These are phyloP conservation scores for Varecia variegata DNA, from an alignment of 2,797 vertebrate species.

Conservation along the genomic window DNA sequence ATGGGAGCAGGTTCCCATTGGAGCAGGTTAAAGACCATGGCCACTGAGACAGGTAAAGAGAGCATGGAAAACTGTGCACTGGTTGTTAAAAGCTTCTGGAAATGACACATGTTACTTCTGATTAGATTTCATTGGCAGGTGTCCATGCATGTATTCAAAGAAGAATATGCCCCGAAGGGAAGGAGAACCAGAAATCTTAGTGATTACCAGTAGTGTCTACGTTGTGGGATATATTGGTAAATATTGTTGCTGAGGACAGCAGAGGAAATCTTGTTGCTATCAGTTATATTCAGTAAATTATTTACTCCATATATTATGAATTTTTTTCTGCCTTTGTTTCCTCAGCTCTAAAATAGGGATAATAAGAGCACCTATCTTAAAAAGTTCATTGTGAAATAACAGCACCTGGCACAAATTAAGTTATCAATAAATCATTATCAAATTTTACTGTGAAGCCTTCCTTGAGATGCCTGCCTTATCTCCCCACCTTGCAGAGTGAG, in stretches of 20 bases:
- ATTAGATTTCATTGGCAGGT: not conserved
- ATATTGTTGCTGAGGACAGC: not conserved
- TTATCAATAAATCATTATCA: not conserved
- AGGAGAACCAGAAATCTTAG: not conserved
- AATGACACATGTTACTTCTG: not conserved
- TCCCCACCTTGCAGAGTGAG: not conserved
- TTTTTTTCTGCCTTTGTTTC: not conserved
- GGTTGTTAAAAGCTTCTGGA: not conserved
- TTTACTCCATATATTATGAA: not conserved
- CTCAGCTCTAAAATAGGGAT: not conserved
- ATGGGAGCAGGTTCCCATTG: not conserved
- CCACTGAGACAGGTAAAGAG: not conserved
- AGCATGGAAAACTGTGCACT: not conserved
- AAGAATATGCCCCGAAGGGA: not conserved
- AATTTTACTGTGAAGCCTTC: not conserved
- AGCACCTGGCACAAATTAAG: not conserved
- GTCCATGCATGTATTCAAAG: not conserved
- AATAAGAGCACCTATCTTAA: not conserved
- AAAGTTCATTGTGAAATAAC: not conserved
- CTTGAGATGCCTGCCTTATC: not conserved
- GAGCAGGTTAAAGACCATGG: not conserved
- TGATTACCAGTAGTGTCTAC: not conserved
- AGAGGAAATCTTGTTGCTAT: not conserved
- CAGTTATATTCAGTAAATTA: not conserved
- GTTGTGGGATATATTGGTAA: not conserved